A percentile compares a stretch with the other conserved stretches of the same genome.
Conservation (phyloP, 2,113 vertebrate genomes). For the Tautogolabrus adspersus region DNA sequence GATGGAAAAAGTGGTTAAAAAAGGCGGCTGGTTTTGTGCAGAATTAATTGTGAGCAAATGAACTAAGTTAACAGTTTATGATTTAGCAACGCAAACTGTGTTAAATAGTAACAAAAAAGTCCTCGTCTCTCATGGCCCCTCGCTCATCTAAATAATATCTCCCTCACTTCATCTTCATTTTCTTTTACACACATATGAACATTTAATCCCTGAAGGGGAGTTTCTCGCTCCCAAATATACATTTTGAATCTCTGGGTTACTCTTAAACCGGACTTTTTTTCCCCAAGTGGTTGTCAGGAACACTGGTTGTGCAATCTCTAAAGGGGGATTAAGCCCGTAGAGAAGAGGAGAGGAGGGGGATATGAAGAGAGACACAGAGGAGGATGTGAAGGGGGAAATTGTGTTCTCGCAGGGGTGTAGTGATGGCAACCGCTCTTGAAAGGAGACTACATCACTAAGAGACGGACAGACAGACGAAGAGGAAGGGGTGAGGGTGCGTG, state of each 20-base stretch:
- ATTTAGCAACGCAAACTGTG: slow-evolving; percentile 32
- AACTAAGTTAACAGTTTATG: slow-evolving; percentile 19
- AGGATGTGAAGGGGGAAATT: slow-evolving; percentile 74
- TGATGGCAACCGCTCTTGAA: slow-evolving; percentile 78
- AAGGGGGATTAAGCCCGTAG: slow-evolving; percentile 72
- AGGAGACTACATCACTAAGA: slow-evolving; percentile 65
- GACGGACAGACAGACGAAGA: slow-evolving; percentile 32
- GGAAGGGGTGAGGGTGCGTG: slow-evolving; percentile 7
- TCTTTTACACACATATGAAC: slow-evolving; percentile 55
- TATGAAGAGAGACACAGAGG: slow-evolving; percentile 60
- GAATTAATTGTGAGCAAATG: neutral
- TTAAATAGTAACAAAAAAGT: slow-evolving; percentile 24
- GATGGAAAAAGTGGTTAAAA: neutral
- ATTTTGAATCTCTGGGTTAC: slow-evolving; percentile 50
- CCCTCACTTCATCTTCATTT: slow-evolving; percentile 25
- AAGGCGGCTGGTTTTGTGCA: too few species aligned
- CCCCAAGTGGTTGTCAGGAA: slow-evolving; percentile 64
- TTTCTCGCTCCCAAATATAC: slow-evolving; percentile 45
- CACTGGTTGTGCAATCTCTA: slow-evolving; percentile 71
- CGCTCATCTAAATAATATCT: slow-evolving; percentile 20
- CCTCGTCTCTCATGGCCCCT: slow-evolving; percentile 31
- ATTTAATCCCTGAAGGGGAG: slow-evolving; percentile 53
- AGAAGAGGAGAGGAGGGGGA: slow-evolving; percentile 56
- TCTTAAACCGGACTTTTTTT: slow-evolving; percentile 37
- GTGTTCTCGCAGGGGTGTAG: slow-evolving; percentile 72